Conservation (phyloP, 2,113 vertebrate species). For the Centrocercus urophasianus region DNA sequence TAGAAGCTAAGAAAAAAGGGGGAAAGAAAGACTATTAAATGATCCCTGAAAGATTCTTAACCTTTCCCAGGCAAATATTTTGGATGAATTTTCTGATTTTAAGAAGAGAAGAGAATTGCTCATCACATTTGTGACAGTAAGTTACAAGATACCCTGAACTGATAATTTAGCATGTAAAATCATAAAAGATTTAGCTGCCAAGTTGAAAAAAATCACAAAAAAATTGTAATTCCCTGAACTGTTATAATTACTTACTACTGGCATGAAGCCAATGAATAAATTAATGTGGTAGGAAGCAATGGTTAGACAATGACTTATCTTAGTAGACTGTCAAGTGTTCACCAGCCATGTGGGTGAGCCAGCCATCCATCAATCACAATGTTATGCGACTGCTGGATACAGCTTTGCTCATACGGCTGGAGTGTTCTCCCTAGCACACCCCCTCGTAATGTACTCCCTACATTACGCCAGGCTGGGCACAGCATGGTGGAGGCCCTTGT, state of each 20-base stretch:
- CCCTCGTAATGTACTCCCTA: not conserved
- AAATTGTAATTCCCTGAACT: not conserved
- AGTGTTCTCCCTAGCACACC: not conserved
- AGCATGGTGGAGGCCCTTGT: not conserved
- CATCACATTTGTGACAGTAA: not conserved
- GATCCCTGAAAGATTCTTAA: not conserved
- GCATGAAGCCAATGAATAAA: not conserved
- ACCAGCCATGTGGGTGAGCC: conserved; percentile 40
- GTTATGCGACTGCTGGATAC: not conserved
- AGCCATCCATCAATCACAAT: not conserved
- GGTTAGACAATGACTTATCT: conserved; percentile 11
- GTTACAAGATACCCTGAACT: not conserved
- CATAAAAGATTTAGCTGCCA: not conserved
- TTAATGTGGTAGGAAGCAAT: conserved; percentile 3
- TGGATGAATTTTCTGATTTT: not conserved
- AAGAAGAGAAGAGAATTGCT: not conserved
- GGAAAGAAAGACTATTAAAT: not conserved
- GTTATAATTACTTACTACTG: not conserved
- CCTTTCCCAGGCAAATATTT: not conserved
- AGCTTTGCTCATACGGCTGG: conserved; percentile 38
- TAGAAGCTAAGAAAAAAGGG: not conserved
- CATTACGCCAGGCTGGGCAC: not conserved
- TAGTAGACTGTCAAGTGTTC: not conserved
- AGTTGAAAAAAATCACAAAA: not conserved
- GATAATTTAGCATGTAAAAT: not conserved